Evolutionary conservation across 1,140 invertebrate species (phyloP), one percentile per base, ranked within the genome.

Genomic region (Drosophila takahashii): DNA sequence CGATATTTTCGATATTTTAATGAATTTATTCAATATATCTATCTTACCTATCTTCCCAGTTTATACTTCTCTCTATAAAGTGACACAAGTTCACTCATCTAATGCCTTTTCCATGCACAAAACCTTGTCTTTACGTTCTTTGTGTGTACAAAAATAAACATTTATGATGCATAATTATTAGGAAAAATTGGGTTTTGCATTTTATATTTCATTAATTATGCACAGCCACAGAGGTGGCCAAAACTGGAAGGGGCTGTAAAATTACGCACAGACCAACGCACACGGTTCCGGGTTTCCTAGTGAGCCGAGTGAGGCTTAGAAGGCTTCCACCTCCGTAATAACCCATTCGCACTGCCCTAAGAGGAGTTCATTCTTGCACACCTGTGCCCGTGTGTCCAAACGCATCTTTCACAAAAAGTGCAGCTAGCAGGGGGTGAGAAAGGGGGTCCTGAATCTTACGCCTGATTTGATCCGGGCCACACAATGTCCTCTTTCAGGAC

Each of bases 121-220:
- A 13, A 15, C 22, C 22, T 22, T 22, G 1, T 11, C 11, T 8
- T 27, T 11, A 1, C 22, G 3, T 11, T 22, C 44, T 42, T 64
- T 22, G 16, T 4, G 44, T 1, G n/a, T n/a, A 36, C 45, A 36
- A 70, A 70, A 87, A 79, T 79, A 79, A 67, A 77, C 65, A 61
- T 29, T 34, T 44, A 58, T 44, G 45, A 48, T 67, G 73, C 81
- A 77, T 52, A 86, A 78, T 62, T 81, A 86, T 81, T 47, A 39
- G 60, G 11, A 69, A 74, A 51, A 84, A 78, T 81, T 75, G 54
- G 39, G 58, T 50, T 85, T 34, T 81, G 84, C 85, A 90, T 90
- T 89, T 90, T 81, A 90, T 85, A 90, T 61, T 81, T 90, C 51
- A 90, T 90, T 90, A 90, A 90, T 85, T 90, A 90, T 90, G 85